Percentiles rank a stretch among this genome's conserved stretches.
Evolutionary conservation across 2,113 vertebrate species (phyloP).

Genomic region (Geococcyx californianus): DNA sequence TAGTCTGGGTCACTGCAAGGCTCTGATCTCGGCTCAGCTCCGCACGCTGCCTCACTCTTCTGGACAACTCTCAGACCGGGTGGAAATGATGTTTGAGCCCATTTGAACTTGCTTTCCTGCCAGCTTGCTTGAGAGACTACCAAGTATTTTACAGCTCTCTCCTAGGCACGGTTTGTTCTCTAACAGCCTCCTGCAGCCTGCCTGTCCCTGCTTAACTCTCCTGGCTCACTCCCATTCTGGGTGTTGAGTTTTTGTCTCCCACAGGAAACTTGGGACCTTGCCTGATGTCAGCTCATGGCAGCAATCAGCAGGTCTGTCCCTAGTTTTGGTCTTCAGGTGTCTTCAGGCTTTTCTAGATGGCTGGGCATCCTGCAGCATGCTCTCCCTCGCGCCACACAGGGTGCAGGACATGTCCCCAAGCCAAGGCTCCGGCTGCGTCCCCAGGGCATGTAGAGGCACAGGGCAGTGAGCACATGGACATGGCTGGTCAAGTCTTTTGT

Average conservation of each 20-base stretch:
- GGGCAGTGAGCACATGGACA: background rate
- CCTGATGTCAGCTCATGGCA: accelerated
- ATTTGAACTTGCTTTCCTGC: background rate
- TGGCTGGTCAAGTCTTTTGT: background rate
- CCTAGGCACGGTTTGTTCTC: slow-evolving; percentile 23
- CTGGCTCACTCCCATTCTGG: background rate
- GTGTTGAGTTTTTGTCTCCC: background rate
- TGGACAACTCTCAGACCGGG: slow-evolving; percentile 19
- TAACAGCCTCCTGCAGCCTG: background rate
- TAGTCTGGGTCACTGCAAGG: background rate
- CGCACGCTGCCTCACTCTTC: background rate
- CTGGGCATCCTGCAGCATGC: background rate
- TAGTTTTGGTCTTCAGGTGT: background rate
- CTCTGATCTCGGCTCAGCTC: background rate
- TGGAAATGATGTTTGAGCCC: slow-evolving; percentile 34
- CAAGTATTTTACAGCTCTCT: slow-evolving; percentile 27
- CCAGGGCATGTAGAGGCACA: accelerated
- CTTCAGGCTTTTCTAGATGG: background rate
- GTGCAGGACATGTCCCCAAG: accelerated
- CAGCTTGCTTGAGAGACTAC: slow-evolving; percentile 35
- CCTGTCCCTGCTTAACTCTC: background rate
- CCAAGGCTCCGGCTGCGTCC: background rate
- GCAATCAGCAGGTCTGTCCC: background rate
- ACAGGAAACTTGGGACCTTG: background rate
- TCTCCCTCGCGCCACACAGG: accelerated